Base-by-base conservation (phyloP, 2,797 vertebrate genomes). In the Phrynocephalus forsythii region DNA sequence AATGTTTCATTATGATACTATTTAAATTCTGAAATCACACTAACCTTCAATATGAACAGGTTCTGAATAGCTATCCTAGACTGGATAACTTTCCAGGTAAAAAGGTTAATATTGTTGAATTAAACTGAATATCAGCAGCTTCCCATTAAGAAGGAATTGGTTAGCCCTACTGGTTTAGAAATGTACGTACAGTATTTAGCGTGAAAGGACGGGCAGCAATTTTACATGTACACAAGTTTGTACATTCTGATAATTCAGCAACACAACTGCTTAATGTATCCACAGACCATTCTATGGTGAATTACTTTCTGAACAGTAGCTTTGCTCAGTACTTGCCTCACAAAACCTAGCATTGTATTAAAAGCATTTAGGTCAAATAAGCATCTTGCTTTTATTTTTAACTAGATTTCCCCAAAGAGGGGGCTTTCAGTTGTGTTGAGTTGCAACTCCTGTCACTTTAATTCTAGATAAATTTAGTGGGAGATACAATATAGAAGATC, bases 1-100 rank as follows among this genome's bases (percentile, higher is more conserved):
- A 22, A 26, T 20, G 2, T 76, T 89, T 78, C 20, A 11, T 30
- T 92, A 33, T 84, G 85, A 84, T 30, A 86, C 24, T 89, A 66
- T 87, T 85, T 5, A 0, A 6, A 75, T 87, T 68, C 89, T 9
- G 67, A 0, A 33, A 30, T 18, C n/a, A 33, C 3, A 15, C 24
- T 26, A 48, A 90, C 22, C 18, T 66, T 81, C 28, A 83, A 60
- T 48, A 87, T 1, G 66, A 87, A 50, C 63, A 90, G 48, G 9
- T 60, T 18, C 52, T 87, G 83, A 83, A 83, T 75, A 87, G 11
- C 16, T 20, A 7, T 24, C 20, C 22, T 22, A 26, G 18, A 79
- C 6, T 0, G 15, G 0, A 1, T 48, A 56, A 16, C 0, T 44
- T 44, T 44, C 38, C 38, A 44, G 38, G 38, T 44, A 44, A 44